These are phyloP conservation scores for Phyllotis vaccarum DNA, from an alignment of 2,797 vertebrate genomes.

Conservation along the genomic window DNA sequence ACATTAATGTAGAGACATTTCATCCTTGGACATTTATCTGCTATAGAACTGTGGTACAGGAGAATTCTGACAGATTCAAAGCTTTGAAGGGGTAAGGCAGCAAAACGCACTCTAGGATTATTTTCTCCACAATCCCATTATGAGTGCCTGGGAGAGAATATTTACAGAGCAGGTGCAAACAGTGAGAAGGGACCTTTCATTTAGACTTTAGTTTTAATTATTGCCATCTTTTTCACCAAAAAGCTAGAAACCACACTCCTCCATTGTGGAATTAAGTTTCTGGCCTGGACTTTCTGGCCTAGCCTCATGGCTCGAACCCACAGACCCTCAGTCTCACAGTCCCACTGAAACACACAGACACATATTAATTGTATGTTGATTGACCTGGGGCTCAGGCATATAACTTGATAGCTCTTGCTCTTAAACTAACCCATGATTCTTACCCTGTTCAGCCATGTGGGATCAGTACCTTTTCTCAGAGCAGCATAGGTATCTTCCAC, in stretches of 20 bases:
- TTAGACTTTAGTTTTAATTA: slow-evolving; percentile 1
- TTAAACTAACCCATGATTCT: too few relatives aligned
- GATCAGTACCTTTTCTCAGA: too few relatives aligned
- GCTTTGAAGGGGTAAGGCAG: neutral
- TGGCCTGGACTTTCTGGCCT: too few relatives aligned
- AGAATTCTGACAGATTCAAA: slow-evolving; percentile 43
- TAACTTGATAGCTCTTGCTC: too few relatives aligned
- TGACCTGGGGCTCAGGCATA: too few relatives aligned
- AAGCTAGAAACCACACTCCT: neutral
- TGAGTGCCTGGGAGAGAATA: neutral
- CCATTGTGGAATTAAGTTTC: too few relatives aligned
- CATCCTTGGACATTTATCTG: neutral
- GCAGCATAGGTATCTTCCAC: too few relatives aligned
- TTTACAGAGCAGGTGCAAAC: neutral
- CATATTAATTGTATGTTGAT: too few relatives aligned
- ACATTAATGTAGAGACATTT: neutral
- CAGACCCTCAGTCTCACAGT: too few relatives aligned
- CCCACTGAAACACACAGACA: too few relatives aligned
- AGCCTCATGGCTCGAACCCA: too few relatives aligned
- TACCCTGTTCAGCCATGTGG: too few relatives aligned
- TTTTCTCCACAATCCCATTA: neutral
- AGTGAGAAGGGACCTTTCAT: neutral
- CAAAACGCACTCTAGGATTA: neutral
- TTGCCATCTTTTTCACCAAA: neutral
- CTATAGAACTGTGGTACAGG: neutral